phyloP scores from a whole-genome alignment of 2,888 invertebrate genomes.

The Drosophila kambysellisi region DNA sequence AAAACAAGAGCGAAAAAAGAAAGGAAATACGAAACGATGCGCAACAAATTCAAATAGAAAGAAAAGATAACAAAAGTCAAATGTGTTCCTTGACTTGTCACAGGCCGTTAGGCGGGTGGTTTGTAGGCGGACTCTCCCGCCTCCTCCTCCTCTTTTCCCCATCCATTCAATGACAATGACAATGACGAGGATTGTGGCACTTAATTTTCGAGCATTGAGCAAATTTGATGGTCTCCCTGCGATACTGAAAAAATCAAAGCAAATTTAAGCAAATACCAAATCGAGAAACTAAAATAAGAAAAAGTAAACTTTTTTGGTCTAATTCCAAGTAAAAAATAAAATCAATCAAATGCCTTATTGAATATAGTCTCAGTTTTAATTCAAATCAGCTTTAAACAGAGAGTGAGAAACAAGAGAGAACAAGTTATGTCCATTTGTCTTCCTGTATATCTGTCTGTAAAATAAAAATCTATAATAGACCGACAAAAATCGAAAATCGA shows the following conservation, averaged over 20 bases:
- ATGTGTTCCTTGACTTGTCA: constrained; percentile 53
- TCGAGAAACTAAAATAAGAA: constrained; percentile 3
- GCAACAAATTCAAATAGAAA: constrained; percentile 77
- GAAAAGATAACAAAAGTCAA: constrained; percentile 63
- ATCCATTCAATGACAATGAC: constrained; percentile 17
- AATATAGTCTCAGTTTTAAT: too few relatives aligned
- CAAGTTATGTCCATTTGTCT: too few relatives aligned
- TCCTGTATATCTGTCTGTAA: too few relatives aligned
- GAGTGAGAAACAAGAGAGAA: too few relatives aligned
- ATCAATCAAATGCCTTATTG: background rate
- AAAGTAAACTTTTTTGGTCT: background rate
- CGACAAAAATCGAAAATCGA: background rate
- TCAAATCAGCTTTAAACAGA: too few relatives aligned
- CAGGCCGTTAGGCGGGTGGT: constrained; percentile 2
- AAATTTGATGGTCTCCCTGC: constrained; percentile 41
- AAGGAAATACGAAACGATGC: constrained; percentile 66
- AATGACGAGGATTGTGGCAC: constrained; percentile 62
- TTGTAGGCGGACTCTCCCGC: background rate
- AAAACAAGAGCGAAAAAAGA: background rate
- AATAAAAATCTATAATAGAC: too few relatives aligned
- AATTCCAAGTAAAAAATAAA: background rate
- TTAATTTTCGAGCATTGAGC: constrained; percentile 53
- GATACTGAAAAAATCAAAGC: constrained; percentile 23
- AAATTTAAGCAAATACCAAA: constrained; percentile 8
- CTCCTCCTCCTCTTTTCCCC: background rate